Conservation (phyloP, 2,797 vertebrate genomes). For the Urocyon cinereoargenteus region DNA sequence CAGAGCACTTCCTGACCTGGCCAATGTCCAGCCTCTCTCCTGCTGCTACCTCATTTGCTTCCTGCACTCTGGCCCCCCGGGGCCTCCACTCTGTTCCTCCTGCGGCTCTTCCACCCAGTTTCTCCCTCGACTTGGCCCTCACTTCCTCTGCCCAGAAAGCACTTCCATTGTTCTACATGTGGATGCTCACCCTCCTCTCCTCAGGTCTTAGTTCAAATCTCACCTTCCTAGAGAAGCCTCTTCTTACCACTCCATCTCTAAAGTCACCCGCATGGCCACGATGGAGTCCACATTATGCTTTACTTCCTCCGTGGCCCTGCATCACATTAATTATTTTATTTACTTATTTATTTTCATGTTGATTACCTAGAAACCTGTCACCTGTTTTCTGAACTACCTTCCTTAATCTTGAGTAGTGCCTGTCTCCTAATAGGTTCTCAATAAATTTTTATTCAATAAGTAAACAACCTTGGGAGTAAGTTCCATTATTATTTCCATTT, state of each 20-base stretch:
- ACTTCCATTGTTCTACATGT: neutral
- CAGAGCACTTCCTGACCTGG: neutral
- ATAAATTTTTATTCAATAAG: constrained; percentile 21
- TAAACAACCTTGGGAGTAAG: neutral
- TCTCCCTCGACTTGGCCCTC: neutral
- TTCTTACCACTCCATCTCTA: neutral
- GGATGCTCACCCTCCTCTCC: neutral
- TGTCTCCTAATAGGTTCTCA: neutral
- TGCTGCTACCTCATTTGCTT: neutral
- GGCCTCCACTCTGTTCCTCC: neutral
- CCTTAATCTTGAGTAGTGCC: neutral
- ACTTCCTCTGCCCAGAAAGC: neutral
- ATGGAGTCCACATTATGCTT: neutral
- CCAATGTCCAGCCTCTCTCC: neutral
- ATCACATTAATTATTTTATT: neutral
- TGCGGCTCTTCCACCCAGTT: neutral
- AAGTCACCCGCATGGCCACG: neutral
- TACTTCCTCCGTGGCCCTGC: neutral
- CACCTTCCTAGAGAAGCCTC: neutral
- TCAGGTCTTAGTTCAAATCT: neutral
- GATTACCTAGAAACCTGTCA: neutral
- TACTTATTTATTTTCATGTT: neutral
- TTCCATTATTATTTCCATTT: constrained; percentile 2
- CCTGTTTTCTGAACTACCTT: neutral
- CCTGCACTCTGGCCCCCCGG: neutral